Evolutionary conservation across 2,888 invertebrate genomes (phyloP), one percentile per base, ranked within the genome.

Genomic region (Dermolepida albohirtum): DNA sequence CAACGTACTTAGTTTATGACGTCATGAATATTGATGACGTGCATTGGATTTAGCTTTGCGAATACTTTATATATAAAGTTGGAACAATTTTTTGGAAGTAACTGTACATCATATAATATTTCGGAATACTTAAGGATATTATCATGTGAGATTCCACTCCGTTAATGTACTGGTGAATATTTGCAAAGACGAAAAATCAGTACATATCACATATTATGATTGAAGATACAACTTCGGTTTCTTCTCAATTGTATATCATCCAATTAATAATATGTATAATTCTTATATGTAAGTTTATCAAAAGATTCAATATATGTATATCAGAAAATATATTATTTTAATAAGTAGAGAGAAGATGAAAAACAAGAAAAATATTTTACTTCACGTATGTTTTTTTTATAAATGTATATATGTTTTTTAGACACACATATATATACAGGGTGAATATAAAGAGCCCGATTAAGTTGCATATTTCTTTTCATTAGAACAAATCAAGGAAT

Each of bases 161-260:
- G 71, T 72, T 72, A 73, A 72, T 74, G 66, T 73, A 74, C 72
- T 73, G 71, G 59, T 70, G 71, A 71, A 63, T 68, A 34, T 34
- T 34, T 34, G 34, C 34, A 34, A 34, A 34, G 10, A 34, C 6
- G 6, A 34, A 34, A 34, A 34, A 2, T 34, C 73, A 74, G 74
- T 76, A 78, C 77, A 76, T 78, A 77, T 77, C 77, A 77, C 76
- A 78, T 77, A 74, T 77, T 73, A 74, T 73, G 76, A 77, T 76
- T 76, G 70, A 29, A 65, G 64, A 69, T 34, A 40, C 12, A 40
- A 55, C 17, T 14, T 29, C 10, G 5, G n/a, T 55, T 55, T 27
- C 14, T 55, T 40, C n/a, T 14, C 40, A 16, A 8, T 22, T 50
- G 64, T 64, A 64, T 64, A 64, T 50, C 64, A 64, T 64, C 34